phyloP scores from a whole-genome alignment of 2,113 vertebrate genomes.

The Otocyon megalotis region DNA sequence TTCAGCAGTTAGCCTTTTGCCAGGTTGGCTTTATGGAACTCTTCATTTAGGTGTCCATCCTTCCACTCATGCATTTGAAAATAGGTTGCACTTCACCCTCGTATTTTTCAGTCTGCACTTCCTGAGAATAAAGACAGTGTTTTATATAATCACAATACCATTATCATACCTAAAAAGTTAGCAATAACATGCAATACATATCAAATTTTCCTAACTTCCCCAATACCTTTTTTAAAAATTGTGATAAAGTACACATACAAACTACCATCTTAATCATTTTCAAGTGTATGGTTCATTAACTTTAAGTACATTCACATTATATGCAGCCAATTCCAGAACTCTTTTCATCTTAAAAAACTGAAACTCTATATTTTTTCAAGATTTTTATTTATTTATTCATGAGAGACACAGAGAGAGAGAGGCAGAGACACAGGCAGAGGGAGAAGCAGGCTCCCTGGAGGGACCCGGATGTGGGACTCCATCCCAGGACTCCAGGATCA shows the following conservation, averaged over 20 bases:
- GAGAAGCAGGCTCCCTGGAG: too few species aligned
- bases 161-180: not conserved
- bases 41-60: not conserved
- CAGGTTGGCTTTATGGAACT: not conserved
- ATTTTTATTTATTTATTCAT: too few species aligned
- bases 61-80: not conserved
- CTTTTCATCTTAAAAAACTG: not conserved
- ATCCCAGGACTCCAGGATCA: too few species aligned
- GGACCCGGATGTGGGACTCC: too few species aligned
- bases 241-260: not conserved
- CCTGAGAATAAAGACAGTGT: not conserved
- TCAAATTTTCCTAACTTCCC: not conserved
- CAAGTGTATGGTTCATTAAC: not conserved
- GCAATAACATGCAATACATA: not conserved
- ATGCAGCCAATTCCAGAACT: not conserved
- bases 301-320: not conserved
- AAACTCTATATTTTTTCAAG: too few species aligned
- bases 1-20: not conserved
- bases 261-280: not conserved
- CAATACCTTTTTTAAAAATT: not conserved
- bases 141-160: not conserved
- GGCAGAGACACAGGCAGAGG: too few species aligned
- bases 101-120: not conserved
- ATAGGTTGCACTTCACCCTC: not conserved
- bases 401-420: too few species aligned